These are phyloP conservation scores for Antechinus stuartii DNA, from an alignment of 2,113 vertebrate species.

Conservation along the genomic window DNA sequence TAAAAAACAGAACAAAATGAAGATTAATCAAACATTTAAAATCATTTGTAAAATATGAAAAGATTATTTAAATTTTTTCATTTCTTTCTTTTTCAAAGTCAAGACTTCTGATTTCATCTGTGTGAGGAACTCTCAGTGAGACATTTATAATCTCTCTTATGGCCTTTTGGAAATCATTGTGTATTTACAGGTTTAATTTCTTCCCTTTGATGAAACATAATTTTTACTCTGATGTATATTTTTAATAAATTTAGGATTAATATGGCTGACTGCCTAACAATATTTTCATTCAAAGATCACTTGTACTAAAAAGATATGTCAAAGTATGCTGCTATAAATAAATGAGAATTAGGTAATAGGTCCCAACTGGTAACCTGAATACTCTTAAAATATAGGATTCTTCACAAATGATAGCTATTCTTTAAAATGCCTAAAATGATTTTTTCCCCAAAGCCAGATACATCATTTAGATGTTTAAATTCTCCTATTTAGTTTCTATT, in stretches of 20 bases:
- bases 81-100: not conserved
- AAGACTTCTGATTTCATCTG: not conserved
- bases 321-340: not conserved
- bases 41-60: not conserved
- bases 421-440: constrained; percentile 6
- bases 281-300: not conserved
- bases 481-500: not conserved
- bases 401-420: not conserved
- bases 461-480: constrained; percentile 9
- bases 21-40: not conserved
- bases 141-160: not conserved
- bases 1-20: not conserved
- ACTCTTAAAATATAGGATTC: not conserved
- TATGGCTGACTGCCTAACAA: not conserved
- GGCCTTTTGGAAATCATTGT: not conserved
- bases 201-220: not conserved
- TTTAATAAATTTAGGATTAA: constrained; percentile 7
- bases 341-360: not conserved
- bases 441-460: constrained; percentile 36
- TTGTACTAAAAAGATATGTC: not conserved
- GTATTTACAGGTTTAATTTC: not conserved
- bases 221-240: not conserved
- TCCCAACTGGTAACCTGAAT: not conserved
- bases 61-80: not conserved
- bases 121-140: not conserved